Evolutionary conservation across 1,140 invertebrate species (phyloP).

Genomic region (Sarcophaga peregrina): DNA sequence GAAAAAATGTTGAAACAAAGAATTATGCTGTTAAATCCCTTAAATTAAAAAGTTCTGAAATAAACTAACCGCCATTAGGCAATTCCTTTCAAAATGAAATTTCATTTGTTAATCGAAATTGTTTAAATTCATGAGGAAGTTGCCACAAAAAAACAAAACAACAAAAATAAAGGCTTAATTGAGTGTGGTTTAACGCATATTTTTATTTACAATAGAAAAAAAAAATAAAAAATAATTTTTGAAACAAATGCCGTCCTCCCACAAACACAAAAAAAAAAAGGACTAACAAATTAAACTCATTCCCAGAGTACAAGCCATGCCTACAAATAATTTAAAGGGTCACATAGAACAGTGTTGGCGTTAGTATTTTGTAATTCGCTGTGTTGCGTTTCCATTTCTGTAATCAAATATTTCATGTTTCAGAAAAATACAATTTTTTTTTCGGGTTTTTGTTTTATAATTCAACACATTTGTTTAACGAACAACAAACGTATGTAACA

Average conservation of each 20-base stretch:
- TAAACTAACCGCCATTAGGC: constrained; percentile 28
- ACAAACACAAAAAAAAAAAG: too few species aligned
- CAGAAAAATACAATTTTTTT: neutral
- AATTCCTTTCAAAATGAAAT: neutral
- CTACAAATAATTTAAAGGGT: constrained; percentile 22
- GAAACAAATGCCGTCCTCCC: neutral
- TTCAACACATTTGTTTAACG: constrained; percentile 2
- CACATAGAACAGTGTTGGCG: neutral
- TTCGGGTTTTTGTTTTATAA: neutral
- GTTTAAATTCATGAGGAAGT: constrained; percentile 35
- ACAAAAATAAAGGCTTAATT: constrained; percentile 11
- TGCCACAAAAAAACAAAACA: neutral
- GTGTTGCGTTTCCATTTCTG: neutral
- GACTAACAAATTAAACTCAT: neutral
- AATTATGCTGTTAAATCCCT: too few species aligned
- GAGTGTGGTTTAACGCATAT: constrained; percentile 34
- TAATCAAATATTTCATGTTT: constrained; percentile 3
- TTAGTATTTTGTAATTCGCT: constrained; percentile 4
- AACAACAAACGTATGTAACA: neutral
- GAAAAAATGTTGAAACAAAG: too few species aligned
- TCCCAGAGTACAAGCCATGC: neutral
- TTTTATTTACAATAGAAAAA: constrained; percentile 8
- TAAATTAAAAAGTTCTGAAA: too few species aligned
- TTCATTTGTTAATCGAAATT: constrained; percentile 37
- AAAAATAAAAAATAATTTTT: neutral